Conservation (phyloP, 2,888 invertebrate species). For the Pollenia griseotomentosa region DNA sequence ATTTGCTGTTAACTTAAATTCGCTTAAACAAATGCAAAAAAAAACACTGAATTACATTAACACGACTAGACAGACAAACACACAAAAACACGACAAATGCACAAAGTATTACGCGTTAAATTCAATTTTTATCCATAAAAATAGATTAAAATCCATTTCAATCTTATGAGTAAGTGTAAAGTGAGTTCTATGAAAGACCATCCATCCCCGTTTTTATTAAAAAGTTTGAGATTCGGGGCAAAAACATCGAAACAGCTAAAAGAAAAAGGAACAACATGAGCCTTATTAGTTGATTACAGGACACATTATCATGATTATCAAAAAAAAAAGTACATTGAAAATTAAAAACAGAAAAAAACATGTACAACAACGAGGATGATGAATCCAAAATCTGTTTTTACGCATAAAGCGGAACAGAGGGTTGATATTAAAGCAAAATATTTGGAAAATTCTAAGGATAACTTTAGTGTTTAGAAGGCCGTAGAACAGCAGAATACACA, state of each 20-base stretch:
- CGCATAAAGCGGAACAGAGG: conserved; percentile 25
- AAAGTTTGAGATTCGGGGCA: conserved; percentile 58
- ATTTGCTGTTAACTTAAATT: conserved; percentile 63
- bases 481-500: not conserved
- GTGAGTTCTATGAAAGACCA: conserved; percentile 47
- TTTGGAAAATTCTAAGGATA: conserved; percentile 11
- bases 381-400: conserved; percentile 41
- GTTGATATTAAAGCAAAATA: conserved; percentile 4
- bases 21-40: conserved; percentile 56
- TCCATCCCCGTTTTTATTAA: conserved; percentile 75
- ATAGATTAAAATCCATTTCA: conserved; percentile 68
- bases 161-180: conserved; percentile 29
- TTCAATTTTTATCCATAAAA: conserved; percentile 80
- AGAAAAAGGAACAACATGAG: conserved; percentile 76
- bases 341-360: conserved; percentile 52
- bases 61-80: conserved; percentile 28
- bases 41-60: conserved; percentile 8
- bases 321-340: conserved; percentile 75
- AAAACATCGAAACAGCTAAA: conserved; percentile 19
- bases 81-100: conserved; percentile 66
- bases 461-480: not conserved
- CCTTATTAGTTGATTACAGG: conserved; percentile 85
- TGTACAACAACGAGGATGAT: conserved; percentile 56
- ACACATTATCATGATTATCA: conserved; percentile 85
- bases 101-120: conserved; percentile 82